Evolutionary conservation across 2,797 vertebrate genomes (phyloP).

Genomic region (Crenuchus spilurus): DNA sequence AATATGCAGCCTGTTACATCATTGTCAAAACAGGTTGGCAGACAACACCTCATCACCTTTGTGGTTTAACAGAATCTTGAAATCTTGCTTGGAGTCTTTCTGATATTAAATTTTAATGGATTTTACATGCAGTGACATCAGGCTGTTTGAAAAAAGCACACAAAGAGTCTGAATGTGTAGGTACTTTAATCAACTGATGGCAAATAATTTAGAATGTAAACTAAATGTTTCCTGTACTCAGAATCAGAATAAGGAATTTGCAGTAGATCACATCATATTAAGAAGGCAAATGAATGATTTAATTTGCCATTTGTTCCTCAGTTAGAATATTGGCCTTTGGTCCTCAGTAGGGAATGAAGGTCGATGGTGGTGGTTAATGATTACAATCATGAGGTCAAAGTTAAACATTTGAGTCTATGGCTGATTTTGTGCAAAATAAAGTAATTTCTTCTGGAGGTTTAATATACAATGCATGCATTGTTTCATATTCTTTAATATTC

Average conservation of each 20-base stretch:
- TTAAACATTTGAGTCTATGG: no score
- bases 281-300: no score
- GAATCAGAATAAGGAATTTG: background rate
- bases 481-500: no score
- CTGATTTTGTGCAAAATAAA: no score
- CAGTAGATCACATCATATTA: background rate
- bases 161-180: background rate
- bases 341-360: background rate
- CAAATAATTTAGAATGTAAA: background rate
- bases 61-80: background rate
- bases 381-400: no score
- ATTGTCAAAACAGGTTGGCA: background rate
- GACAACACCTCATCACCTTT: background rate
- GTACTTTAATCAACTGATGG: background rate
- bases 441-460: no score
- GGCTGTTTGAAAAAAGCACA: background rate
- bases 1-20: slow-evolving; percentile 5
- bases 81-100: background rate
- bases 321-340: background rate
- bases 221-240: no score
- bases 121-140: background rate
- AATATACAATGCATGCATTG: no score
- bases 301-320: background rate
- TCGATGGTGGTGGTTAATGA: background rate
- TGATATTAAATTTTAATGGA: background rate